Evolutionary conservation across 2,888 invertebrate genomes (phyloP).

Genomic region (Drosophila lacicola): DNA sequence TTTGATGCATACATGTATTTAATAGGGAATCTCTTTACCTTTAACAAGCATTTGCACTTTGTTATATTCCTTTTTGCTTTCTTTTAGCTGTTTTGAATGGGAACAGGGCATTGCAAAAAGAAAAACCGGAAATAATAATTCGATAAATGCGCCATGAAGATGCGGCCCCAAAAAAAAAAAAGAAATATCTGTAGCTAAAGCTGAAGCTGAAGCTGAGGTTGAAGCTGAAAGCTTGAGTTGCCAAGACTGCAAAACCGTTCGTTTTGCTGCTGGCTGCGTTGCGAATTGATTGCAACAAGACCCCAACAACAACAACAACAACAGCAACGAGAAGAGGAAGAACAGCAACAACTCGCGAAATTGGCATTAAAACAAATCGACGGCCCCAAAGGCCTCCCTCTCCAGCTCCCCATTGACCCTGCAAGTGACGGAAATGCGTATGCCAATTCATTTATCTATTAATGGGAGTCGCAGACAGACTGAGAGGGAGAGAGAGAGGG

Average conservation of each 20-base stretch:
- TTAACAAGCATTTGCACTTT: no score
- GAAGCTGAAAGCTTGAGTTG: not conserved
- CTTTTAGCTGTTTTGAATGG: not conserved
- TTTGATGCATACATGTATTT: no score
- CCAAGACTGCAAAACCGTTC: slow-evolving; percentile 47
- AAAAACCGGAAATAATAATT: slow-evolving; percentile 82
- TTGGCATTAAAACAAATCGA: slow-evolving; percentile 46
- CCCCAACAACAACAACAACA: slow-evolving; percentile 25
- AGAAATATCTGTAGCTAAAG: slow-evolving; percentile 11
- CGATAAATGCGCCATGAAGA: slow-evolving; percentile 76
- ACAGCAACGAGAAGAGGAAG: slow-evolving; percentile 19
- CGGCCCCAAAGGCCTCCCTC: slow-evolving; percentile 29
- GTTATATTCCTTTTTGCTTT: not conserved
- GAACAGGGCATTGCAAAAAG: slow-evolving; percentile 13
- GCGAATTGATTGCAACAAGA: slow-evolving; percentile 64
- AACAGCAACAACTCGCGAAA: slow-evolving; percentile 30
- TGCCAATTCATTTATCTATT: slow-evolving; percentile 72
- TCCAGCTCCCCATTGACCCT: slow-evolving; percentile 19
- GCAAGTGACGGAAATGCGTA: slow-evolving; percentile 70
- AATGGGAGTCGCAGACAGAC: slow-evolving; percentile 30
- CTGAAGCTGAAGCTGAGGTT: slow-evolving; percentile 2
- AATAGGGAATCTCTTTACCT: no score
- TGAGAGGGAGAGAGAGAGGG: slow-evolving; percentile 19
- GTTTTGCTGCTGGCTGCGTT: slow-evolving; percentile 57
- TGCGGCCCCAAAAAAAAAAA: slow-evolving; percentile 26